Base-by-base conservation (phyloP, 2,888 invertebrate genomes). In the Lasioglossum vierecki region DNA sequence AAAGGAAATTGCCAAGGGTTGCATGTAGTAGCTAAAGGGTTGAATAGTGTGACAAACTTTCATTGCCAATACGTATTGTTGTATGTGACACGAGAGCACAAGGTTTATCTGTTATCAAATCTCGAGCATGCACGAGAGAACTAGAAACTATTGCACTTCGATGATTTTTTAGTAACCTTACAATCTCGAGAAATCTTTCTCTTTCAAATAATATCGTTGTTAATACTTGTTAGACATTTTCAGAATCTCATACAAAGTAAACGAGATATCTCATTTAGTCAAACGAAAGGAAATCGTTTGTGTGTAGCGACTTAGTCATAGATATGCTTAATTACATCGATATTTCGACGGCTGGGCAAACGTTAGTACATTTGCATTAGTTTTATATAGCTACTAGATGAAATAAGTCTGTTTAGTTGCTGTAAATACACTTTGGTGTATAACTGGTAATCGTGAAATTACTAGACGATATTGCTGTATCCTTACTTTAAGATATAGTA, bases 321-420 rank as follows among this genome's bases (percentile, higher is more conserved):
- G 92, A 92, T 92, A 92, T 92, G 92, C 92, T 91, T 92, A 86
- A 82, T 91, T 87, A 87, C 86, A 85, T 89, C 87, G 88, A 84
- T 79, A 86, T 84, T 88, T 90, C 89, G 90, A 91, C 90, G 90
- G 86, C 85, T 75, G 90, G 91, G 92, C 91, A 90, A 91, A 91
- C 89, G 83, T 80, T 63, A 79, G 78, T 86, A 88, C 85, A 83
- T 88, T 88, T 83, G 85, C 83, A 72, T 88, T 88, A 85, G 77
- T 83, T 85, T 87, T 82, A 82, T 70, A 85, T 88, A 88, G 80
- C 86, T 90, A 91, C 83, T 88, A 91, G 81, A 89, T 88, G 89
- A 91, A 85, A 90, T 87, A 85, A 88, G 83, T 91, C 88, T 80
- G 88, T 83, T 86, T 83, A 87, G 78, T 86, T 83, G 81, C 80